Conservation (phyloP, 2,797 vertebrate species). For the Poeciliopsis paucimaculata region DNA sequence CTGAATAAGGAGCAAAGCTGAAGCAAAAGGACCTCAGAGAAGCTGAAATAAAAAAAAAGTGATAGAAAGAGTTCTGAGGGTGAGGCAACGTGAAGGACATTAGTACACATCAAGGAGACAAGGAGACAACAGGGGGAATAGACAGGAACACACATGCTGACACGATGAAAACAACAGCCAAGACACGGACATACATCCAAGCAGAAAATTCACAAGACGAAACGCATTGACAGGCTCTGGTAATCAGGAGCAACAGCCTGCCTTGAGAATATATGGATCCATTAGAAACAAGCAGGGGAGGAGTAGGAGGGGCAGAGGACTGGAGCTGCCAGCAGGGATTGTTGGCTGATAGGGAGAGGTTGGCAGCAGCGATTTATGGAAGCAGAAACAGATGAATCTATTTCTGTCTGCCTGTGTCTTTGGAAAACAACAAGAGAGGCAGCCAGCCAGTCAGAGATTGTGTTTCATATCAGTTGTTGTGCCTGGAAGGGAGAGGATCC, state of each 20-base stretch:
- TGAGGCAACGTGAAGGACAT: conserved; percentile 40
- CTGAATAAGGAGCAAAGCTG: conserved; percentile 40
- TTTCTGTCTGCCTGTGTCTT: conserved; percentile 76
- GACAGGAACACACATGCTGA: conserved; percentile 26
- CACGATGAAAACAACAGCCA: conserved; percentile 33
- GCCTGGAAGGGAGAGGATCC: conserved; percentile 44
- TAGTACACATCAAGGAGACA: conserved; percentile 26
- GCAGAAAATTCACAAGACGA: conserved; percentile 50
- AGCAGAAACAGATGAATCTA: conserved; percentile 74
- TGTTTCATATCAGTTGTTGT: conserved; percentile 58
- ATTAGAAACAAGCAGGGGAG: conserved; percentile 43
- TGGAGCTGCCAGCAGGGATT: conserved; percentile 47
- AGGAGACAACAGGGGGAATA: not conserved
- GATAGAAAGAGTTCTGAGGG: conserved; percentile 7
- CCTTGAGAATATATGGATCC: conserved; percentile 57
- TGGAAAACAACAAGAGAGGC: conserved; percentile 70
- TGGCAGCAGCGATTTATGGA: conserved; percentile 73
- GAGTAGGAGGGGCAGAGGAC: conserved; percentile 35
- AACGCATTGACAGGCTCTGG: conserved; percentile 46
- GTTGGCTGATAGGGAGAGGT: conserved; percentile 41
- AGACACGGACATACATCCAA: conserved; percentile 49
- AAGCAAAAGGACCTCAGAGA: conserved; percentile 34
- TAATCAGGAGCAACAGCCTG: conserved; percentile 43
- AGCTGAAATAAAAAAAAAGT: conserved; percentile 26
- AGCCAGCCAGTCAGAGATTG: conserved; percentile 47